Base-by-base conservation (phyloP, 2,797 vertebrate genomes). In the Pipistrellus pipistrellus region DNA sequence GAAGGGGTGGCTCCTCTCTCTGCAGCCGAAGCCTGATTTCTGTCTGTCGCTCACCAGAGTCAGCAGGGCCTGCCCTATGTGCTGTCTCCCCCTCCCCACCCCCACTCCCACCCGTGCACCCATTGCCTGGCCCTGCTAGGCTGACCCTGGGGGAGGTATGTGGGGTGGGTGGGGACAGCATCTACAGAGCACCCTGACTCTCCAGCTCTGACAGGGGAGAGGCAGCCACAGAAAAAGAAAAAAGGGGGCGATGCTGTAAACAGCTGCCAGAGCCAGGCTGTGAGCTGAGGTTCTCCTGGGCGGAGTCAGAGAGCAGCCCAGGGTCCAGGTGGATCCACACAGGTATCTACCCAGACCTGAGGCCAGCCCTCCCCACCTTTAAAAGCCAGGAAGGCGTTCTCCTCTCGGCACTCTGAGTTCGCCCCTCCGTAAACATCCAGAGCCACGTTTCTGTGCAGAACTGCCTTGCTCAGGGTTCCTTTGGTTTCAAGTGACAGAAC, bases 181-280 rank as follows among this genome's bases (percentile, higher is more conserved):
- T 21, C 3, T 32, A 27, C 72, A 38, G 15, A 69, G 44, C 38
- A 1, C 25, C 17, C 17, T 7, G 44, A 51, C 64, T 11, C 2
- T 3, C 4, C 53, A 51, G 23, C 51, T 71, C 48, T 38, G 64
- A 32, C n/a, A 23, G 38, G 13, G 51, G 18, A 23, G 8, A 51
- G 10, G 23, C 17, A 9, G 62, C 8, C 53, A 41, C 27, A 13
- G 64, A 35, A 25, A 44, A n/a, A 55, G 25, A 44, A 14, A 25
- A 21, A 44, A n/a, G 27, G 7, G 4, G 30, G 3, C 0, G 4
- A 32, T 23, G 83, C 38, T 5, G 5, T 5, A 3, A 21, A 23
- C 23, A 17, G 62, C 17, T 25, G 23, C 72, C 41, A 4, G 2
- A 1, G n/a, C 25, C 35, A 8, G 25, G 2, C 57, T 0, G 17